Base-by-base conservation (phyloP, 2,113 vertebrate species). In the Neolamprologus hecqui region DNA sequence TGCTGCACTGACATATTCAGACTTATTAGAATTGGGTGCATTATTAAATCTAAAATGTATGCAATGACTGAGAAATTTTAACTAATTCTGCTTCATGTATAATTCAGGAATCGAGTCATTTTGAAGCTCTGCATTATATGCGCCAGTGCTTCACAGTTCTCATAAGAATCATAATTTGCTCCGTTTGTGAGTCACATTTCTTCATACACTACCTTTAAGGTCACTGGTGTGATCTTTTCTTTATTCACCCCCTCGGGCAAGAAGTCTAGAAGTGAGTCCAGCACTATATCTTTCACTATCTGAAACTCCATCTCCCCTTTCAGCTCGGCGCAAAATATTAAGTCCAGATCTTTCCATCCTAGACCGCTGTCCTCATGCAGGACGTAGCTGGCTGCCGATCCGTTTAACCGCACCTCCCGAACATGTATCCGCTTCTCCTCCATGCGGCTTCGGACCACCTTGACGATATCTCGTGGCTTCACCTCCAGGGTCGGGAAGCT, bases 181-280 rank as follows among this genome's bases (percentile, higher is more conserved):
- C 23, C 14, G 37, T 58, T 37, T 13, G 33, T 13, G 6, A 47
- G 7, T 8, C 31, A 15, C 26, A 68, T 7, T 37, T 45, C n/a
- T 31, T 4, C 31, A 26, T 79, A 84, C 15, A 45, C 70, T 97
- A 99, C 98, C 98, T 99, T 99, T 90, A 99, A 96, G 4, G 98
- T 99, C 88, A 99, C 95, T 6, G 98, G 97, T 5, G 98, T 99
- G 88, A 99, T 99, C 96, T 98, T 99, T 92, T 98, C 98, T 91
- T 99, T 99, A 92, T 99, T 99, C 79, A 99, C 99, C n/a, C 98
- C 98, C 70, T 99, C 98, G 4, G 99, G 99, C 79, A 99, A 94
- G 94, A 99, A 99, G 95, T 99, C 99, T 90, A 99, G 96, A 40
- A 99, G 97, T 84, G 98, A 98, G 91, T 99, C 98, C 91, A 99